Evolutionary conservation across 2,888 invertebrate genomes (phyloP).

Genomic region (Stenotaenia linearis): DNA sequence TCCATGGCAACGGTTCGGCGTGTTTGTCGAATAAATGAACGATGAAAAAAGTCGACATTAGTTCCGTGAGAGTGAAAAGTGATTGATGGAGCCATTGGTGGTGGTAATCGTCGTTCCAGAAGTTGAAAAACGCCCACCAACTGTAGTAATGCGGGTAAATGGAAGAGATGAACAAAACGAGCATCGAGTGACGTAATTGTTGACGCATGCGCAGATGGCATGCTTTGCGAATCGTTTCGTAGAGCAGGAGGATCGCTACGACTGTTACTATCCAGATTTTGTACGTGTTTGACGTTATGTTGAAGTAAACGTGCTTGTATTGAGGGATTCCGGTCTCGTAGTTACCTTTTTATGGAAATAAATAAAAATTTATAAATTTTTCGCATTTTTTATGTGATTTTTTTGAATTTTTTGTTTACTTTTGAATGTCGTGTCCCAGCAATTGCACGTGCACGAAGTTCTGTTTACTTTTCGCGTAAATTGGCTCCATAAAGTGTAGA

Average conservation of each 20-base stretch:
- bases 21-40: constrained; percentile 55
- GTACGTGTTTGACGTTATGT: constrained; percentile 59
- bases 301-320: constrained; percentile 66
- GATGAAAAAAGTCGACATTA: constrained; percentile 57
- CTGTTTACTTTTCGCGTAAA: neutral
- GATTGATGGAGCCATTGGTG: constrained; percentile 64
- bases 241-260: constrained; percentile 55
- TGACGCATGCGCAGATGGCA: constrained; percentile 53
- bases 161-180: constrained; percentile 57
- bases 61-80: constrained; percentile 59
- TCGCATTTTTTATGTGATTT: neutral
- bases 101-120: constrained; percentile 66
- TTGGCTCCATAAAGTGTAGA: neutral
- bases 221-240: constrained; percentile 58
- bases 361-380: neutral
- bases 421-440: constrained; percentile 22
- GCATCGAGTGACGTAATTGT: constrained; percentile 57
- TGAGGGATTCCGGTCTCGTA: constrained; percentile 64
- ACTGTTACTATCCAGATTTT: constrained; percentile 63
- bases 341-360: constrained; percentile 50
- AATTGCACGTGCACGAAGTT: neutral
- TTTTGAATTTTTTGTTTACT: neutral
- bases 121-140: constrained; percentile 64
- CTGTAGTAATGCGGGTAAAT: constrained; percentile 64
- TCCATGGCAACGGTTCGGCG: constrained; percentile 53